Base-by-base conservation (phyloP, 2,797 vertebrate genomes). In the Poecilia gillii region DNA sequence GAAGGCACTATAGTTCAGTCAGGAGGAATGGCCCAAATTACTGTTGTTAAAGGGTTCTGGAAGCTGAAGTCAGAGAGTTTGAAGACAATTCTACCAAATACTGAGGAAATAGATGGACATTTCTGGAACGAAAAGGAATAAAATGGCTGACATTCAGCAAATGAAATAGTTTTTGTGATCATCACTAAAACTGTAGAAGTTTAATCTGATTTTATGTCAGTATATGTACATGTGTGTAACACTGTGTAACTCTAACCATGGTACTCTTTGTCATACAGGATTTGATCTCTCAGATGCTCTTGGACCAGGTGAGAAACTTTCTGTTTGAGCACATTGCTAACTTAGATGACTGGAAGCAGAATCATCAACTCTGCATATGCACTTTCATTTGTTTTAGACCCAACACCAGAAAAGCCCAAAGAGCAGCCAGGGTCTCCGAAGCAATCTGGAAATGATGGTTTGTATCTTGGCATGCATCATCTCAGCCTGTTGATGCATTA, bases 251-350 rank as follows among this genome's bases (percentile, higher is more conserved):
- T 71, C 68, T 71, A 46, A 71, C 41, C 25, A n/a, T 5, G 64
- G 12, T 12, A n/a, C 66, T 43, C 28, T 79, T 80, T 45, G 47
- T 64, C 74, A 5, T 3, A 25, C 81, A 93, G 92, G 0, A 0
- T 57, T 93, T 0, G 0, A 84, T 59, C 85, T 94, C 3, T 0
- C 0, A 0, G 90, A 91, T 49, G 90, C 79, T 3, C 0, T 92
- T 1, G 59, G 20, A 0, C 0, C 0, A 3, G 28, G 89, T 89
- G 70, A 91, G 87, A 33, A 13, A 45, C n/a, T 75, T 3, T 43
- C 51, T 7, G 1, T 12, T 12, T 36, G 25, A 25, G 25, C 31
- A 28, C 3, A 18, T 28, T 73, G 31, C 18, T 51, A 12, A 36
- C 39, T 6, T 28, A 45, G 5, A 6, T 71, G 25, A 28, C 2